Base-by-base conservation (phyloP, 2,888 invertebrate species). In the Xanthostigma xanthostigma region DNA sequence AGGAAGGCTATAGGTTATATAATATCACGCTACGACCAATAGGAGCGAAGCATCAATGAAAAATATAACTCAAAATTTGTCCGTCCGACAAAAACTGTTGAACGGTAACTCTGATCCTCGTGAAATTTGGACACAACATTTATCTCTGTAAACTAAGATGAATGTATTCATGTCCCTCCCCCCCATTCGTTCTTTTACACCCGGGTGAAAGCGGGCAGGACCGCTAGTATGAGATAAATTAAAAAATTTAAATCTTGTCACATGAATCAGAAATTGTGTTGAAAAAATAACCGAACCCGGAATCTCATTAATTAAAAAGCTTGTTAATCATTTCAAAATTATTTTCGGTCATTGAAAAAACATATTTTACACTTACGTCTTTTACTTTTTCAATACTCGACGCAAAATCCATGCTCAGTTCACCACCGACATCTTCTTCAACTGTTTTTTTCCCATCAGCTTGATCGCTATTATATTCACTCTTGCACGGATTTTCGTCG, bases 381-480 rank as follows among this genome's bases (percentile, higher is more conserved):
- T 92, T 92, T 47, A 93, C 92, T 75, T 86, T 88, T 65, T 91
- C 87, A 61, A 93, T 89, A 57, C 90, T 92, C 34, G 88, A 84
- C 39, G 91, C 88, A 67, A 92, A 92, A 66, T 92, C 91, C 68
- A 84, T 77, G 40, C 78, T 72, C 1, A 71, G 57, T 51, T 64
- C 68, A 51, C 67, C 67, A 17, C 58, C 56, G 37, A 59, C 62
- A 5, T 60, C 63, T 27, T 50, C 44, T 8, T 53, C 53, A 14
- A 57, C 54, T 6, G 49, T 50, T 27, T 27, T 27, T 6, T 27
- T 27, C 27, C 27, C 27, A 6, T 27, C 27, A 3, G 27, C 27
- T 27, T 27, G 36, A 27, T 46, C 42, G 12, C 13, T 27, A 10
- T 8, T 34, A 27, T 48, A n/a, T 13, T 38, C 27, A 6, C 27